Conservation (phyloP, 2,797 vertebrate genomes). For the Dicrostonyx torquatus region DNA sequence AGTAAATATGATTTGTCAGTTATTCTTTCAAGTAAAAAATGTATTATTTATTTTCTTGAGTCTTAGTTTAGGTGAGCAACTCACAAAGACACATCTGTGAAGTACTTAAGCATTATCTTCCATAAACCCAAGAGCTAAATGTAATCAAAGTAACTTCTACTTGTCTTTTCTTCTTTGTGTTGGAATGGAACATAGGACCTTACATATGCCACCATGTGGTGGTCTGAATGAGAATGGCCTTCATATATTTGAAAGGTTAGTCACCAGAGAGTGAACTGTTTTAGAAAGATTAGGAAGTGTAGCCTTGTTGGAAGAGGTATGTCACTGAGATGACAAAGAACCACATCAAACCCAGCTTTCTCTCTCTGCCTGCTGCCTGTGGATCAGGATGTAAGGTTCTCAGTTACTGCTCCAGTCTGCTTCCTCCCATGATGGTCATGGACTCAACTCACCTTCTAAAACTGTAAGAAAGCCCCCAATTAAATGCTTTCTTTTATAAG, state of each 20-base stretch:
- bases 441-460: neutral
- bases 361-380: neutral
- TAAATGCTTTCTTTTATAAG: neutral
- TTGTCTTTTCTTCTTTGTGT: neutral
- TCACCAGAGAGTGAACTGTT: neutral
- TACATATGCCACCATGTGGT: neutral
- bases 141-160: neutral
- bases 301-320: neutral
- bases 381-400: neutral
- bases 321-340: neutral
- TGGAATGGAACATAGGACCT: neutral
- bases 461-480: neutral
- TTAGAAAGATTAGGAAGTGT: neutral
- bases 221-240: neutral
- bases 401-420: neutral
- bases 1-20: neutral
- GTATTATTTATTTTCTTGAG: neutral
- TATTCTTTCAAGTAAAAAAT: constrained; percentile 31
- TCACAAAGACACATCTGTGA: neutral
- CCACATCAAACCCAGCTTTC: neutral
- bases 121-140: neutral
- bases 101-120: neutral
- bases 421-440: neutral
- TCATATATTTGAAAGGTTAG: neutral
- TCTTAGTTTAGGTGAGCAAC: neutral